Evolutionary conservation across 2,113 vertebrate genomes (phyloP).

Genomic region (Elaphurus davidianus): DNA sequence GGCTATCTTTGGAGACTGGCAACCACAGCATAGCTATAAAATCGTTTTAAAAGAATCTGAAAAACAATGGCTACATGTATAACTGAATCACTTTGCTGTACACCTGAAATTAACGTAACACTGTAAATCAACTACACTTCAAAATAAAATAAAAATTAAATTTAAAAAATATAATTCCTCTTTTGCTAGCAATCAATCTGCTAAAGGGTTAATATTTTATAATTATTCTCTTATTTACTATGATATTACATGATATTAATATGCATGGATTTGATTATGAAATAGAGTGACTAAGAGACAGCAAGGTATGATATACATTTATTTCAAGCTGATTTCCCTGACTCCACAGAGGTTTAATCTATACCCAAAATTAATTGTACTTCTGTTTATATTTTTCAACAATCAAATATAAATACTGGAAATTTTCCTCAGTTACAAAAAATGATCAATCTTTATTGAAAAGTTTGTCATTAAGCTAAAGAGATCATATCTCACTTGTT

Average conservation of each 20-base stretch:
- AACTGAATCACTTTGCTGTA: not conserved
- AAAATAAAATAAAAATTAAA: not conserved
- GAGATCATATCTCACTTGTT: not conserved
- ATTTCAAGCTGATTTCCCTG: not conserved
- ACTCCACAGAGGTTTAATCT: conserved; percentile 21
- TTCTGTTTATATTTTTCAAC: not conserved
- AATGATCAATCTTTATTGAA: not conserved
- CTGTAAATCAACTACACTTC: not conserved
- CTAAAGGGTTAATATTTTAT: not conserved
- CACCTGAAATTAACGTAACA: not conserved
- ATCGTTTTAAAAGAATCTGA: not conserved
- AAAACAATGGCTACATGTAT: not conserved
- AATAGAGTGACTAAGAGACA: not conserved
- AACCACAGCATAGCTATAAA: not conserved
- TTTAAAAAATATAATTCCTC: not conserved
- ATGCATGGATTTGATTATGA: not conserved
- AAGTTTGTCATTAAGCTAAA: not conserved
- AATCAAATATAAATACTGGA: not conserved
- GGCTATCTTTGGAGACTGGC: not conserved
- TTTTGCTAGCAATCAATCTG: not conserved
- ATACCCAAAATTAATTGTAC: not conserved
- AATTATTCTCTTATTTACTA: not conserved
- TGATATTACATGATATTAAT: not conserved
- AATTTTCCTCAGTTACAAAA: not conserved
- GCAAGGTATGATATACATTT: not conserved